Evolutionary conservation across 2,113 vertebrate species (phyloP), one percentile per base, ranked within the genome.

Genomic region (Gallinago jamesoni): DNA sequence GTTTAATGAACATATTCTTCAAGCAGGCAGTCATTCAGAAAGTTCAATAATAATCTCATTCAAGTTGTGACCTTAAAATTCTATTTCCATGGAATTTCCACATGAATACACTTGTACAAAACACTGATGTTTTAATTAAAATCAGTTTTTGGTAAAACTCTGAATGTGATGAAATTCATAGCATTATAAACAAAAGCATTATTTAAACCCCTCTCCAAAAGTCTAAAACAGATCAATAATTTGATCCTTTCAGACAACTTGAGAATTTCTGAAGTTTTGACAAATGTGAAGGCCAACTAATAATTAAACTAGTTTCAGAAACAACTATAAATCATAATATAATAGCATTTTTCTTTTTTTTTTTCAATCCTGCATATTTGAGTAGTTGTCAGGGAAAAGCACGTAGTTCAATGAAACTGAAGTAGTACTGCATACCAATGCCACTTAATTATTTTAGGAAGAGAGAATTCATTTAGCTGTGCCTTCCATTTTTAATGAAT

Each of bases 1-100:
- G 43, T 60, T 84, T 86, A 76, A 89, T 22, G 35, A 89, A 62
- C 48, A 41, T 75, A 60, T 60, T 91, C 69, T 70, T 90, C 88
- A 62, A 76, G 50, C 21, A 77, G 30, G 75, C 47, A 93, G 59
- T 57, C 73, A 83, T 80, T 91, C 62, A 90, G 55, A 96, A 95
- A 95, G 79, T 88, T 80, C 89, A 94, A 33, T 69, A 84, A 79
- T 69, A 91, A 97, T 53, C 69, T 69, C 53, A 89, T 48, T 89
- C 52, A 57, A 62, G 88, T 88, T 91, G 83, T 86, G 94, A 89
- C 80, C 90, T 94, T 87, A 82, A 87, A 72, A 84, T 68, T 70
- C 43, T 64, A 85, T 43, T 94, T 91, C 84, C 4, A 1, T 59
- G 25, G 48, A 76, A 86, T 33, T 91, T 94, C 80, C 90, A 86